These are phyloP conservation scores for Falco concolor DNA, from an alignment of 2,797 vertebrate genomes.

Conservation along the genomic window DNA sequence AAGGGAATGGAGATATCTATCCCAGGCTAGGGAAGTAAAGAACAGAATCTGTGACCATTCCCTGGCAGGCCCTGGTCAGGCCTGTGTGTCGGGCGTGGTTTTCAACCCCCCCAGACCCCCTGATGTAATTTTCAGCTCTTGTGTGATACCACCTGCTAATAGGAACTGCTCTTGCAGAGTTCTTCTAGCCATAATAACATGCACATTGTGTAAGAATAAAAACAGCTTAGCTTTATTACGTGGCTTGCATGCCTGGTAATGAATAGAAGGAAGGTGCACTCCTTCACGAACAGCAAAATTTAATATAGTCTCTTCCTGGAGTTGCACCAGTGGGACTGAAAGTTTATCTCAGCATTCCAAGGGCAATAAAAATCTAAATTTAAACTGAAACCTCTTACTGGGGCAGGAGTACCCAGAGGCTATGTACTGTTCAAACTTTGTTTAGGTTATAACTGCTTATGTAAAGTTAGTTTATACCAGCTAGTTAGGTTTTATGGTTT, in stretches of 20 bases:
- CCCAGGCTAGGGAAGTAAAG: background rate
- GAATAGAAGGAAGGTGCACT: slow-evolving; percentile 21
- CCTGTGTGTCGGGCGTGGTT: background rate
- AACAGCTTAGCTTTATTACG: slow-evolving; percentile 25
- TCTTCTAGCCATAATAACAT: background rate
- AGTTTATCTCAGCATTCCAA: slow-evolving; percentile 52
- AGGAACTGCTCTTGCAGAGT: background rate
- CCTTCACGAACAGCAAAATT: slow-evolving; percentile 22
- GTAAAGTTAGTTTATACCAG: slow-evolving; percentile 6
- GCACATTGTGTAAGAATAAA: background rate
- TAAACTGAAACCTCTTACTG: slow-evolving; percentile 21
- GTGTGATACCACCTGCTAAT: background rate
- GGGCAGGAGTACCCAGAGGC: slow-evolving; percentile 9
- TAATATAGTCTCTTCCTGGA: slow-evolving; percentile 55
- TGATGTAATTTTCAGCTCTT: background rate
- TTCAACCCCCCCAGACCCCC: background rate
- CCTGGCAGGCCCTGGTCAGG: background rate
- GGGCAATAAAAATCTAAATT: slow-evolving; percentile 65
- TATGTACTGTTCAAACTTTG: slow-evolving; percentile 22
- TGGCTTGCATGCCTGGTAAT: slow-evolving; percentile 41
- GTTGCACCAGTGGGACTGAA: slow-evolving; percentile 36
- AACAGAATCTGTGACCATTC: background rate
- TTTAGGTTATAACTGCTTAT: slow-evolving; percentile 38
- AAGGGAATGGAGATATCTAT: background rate
- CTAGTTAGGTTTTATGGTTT: background rate